A percentile compares a stretch with the other conserved stretches of the same genome.
Conservation (phyloP, 2,797 vertebrate genomes). For the Ciconia nigra region DNA sequence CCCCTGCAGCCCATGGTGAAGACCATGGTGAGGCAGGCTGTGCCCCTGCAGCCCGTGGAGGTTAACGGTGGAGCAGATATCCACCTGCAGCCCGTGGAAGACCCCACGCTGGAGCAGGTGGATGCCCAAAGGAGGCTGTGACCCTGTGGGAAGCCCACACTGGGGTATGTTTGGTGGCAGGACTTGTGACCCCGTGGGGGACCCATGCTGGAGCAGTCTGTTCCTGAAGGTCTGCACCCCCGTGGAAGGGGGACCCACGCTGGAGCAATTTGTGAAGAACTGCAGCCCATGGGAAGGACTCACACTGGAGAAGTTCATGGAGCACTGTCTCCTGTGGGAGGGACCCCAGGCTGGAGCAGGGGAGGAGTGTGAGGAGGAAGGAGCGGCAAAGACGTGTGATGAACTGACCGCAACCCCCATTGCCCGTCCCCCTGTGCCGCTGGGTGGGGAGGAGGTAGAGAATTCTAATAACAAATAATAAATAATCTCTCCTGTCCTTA, state of each 20-base stretch:
- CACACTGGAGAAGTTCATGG: background rate
- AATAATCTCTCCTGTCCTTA: background rate
- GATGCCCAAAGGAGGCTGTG: background rate
- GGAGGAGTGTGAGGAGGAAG: background rate
- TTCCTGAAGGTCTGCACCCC: background rate
- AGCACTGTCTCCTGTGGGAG: no score
- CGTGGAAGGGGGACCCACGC: background rate
- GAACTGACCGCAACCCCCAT: background rate
- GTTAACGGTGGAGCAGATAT: background rate
- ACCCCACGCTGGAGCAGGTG: no score
- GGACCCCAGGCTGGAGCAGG: no score
- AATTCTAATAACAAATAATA: no score
- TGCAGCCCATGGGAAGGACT: background rate
- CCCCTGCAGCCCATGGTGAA: background rate
- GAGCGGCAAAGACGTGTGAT: background rate
- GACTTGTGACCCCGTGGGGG: background rate
- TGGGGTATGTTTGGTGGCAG: background rate
- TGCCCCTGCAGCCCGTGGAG: background rate
- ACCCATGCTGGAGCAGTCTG: background rate
- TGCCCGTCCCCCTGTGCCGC: background rate
- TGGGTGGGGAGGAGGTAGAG: background rate
- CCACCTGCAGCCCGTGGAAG: no score
- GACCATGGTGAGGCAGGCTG: background rate
- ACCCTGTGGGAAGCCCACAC: background rate
- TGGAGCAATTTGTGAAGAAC: background rate